Evolutionary conservation across 2,797 vertebrate species (phyloP).

Genomic region (Philypnodon macrostomus): DNA sequence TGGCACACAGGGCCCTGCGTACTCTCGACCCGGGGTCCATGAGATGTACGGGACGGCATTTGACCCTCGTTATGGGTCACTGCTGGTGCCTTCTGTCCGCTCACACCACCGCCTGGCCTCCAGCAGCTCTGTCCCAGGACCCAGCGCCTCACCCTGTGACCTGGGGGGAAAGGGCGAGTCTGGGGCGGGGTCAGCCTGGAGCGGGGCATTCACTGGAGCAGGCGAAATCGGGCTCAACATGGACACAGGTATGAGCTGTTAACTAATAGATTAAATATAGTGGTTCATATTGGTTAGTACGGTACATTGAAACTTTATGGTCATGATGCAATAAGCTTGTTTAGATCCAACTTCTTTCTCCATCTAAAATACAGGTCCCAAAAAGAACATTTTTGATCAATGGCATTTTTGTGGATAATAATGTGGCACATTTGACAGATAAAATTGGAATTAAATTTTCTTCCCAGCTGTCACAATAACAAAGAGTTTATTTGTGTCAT

Average conservation of each 20-base stretch:
- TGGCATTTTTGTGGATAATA: too few relatives aligned
- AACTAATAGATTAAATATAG: not conserved
- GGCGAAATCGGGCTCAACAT: conserved; percentile 89
- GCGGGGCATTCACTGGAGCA: conserved; percentile 79
- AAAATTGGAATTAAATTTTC: too few relatives aligned
- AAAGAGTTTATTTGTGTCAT: too few relatives aligned
- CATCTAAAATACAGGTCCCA: too few relatives aligned
- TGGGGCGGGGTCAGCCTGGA: conserved; percentile 79
- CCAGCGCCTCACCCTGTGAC: conserved; percentile 85
- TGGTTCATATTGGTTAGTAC: too few relatives aligned
- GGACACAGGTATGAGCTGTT: conserved; percentile 84
- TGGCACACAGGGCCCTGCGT: conserved; percentile 81
- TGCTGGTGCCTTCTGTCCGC: conserved; percentile 90
- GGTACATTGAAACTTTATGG: too few relatives aligned
- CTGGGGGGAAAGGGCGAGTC: conserved; percentile 87
- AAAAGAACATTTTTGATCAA: too few relatives aligned
- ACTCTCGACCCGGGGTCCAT: conserved; percentile 84
- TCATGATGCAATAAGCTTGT: too few relatives aligned
- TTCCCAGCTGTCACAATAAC: too few relatives aligned
- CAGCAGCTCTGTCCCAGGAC: conserved; percentile 71
- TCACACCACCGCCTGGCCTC: conserved; percentile 87
- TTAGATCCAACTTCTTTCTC: too few relatives aligned
- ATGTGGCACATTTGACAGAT: too few relatives aligned
- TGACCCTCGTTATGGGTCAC: conserved; percentile 89
- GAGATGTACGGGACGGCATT: conserved; percentile 92